phyloP scores from a whole-genome alignment of 2,888 invertebrate species.

The Aleiodes alternator region DNA sequence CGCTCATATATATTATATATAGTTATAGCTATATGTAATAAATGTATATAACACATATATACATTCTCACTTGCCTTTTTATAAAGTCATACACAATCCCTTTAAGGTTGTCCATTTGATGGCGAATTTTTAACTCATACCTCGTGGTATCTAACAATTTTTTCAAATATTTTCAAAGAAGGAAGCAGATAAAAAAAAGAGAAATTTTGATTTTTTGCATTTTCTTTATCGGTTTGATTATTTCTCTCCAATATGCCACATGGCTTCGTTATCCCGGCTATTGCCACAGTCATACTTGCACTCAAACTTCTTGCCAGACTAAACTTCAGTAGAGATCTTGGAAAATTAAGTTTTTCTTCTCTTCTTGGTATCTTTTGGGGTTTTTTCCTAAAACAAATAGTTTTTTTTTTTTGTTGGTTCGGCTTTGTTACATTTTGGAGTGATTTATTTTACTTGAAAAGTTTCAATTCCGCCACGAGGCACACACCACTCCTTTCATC shows the following conservation, averaged over 20 bases:
- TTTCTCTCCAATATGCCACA: slow-evolving; percentile 52
- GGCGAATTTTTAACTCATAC: slow-evolving; percentile 12
- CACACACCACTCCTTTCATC: slow-evolving; percentile 14
- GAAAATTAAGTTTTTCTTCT: not conserved
- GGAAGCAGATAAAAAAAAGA: not conserved
- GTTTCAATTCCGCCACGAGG: not conserved
- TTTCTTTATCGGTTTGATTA: slow-evolving; percentile 10
- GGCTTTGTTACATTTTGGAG: not conserved
- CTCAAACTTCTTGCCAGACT: not conserved
- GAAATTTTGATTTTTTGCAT: slow-evolving; percentile 3
- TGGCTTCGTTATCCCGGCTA: slow-evolving; percentile 42
- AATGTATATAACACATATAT: not conserved
- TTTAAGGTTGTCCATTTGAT: slow-evolving; percentile 30
- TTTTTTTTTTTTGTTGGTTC: not conserved
- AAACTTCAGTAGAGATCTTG: not conserved
- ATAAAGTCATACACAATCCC: slow-evolving; percentile 25
- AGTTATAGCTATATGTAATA: not conserved
- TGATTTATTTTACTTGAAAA: slow-evolving; percentile 9
- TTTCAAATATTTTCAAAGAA: not conserved
- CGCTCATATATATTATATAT: not conserved
- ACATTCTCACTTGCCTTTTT: slow-evolving; percentile 18
- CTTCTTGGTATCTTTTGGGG: not conserved
- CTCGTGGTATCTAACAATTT: not conserved
- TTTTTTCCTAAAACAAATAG: not conserved
- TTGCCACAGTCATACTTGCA: slow-evolving; percentile 55